phyloP scores from a whole-genome alignment of 2,888 invertebrate species.

The Saturnia pavonia region DNA sequence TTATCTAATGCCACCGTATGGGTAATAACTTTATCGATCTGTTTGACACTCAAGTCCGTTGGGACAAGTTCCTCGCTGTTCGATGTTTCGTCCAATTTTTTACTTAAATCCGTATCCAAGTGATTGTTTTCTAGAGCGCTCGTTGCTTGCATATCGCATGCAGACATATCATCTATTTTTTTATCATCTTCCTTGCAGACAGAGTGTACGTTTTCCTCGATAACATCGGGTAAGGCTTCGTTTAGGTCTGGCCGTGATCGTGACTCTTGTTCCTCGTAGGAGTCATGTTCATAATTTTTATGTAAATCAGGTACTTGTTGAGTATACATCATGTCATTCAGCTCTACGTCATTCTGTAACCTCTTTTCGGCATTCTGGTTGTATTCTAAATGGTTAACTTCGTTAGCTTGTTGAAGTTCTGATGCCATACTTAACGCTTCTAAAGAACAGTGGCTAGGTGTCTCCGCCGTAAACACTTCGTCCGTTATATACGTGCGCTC shows the following conservation, averaged over 20 bases:
- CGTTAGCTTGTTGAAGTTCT: conserved; percentile 46
- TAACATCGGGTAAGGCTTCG: conserved; percentile 45
- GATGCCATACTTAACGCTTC: conserved; percentile 49
- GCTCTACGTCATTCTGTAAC: conserved; percentile 50
- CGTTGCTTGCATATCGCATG: background rate
- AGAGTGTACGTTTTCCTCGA: conserved; percentile 21
- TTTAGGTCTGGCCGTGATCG: conserved; percentile 52
- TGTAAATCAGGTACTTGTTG: conserved; percentile 63
- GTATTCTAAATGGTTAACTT: conserved; percentile 56
- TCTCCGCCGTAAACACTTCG: conserved; percentile 52
- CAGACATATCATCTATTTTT: conserved; percentile 3
- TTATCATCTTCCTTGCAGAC: conserved; percentile 28
- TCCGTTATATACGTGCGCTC: conserved; percentile 69
- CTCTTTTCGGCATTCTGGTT: conserved; percentile 57
- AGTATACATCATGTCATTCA: conserved; percentile 52
- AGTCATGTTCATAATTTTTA: conserved; percentile 48
- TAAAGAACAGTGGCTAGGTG: conserved; percentile 50
- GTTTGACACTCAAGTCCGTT: conserved; percentile 81
- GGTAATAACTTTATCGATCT: conserved; percentile 50
- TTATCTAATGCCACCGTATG: conserved; percentile 46
- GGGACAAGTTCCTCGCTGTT: conserved; percentile 58
- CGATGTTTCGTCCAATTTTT: conserved; percentile 18
- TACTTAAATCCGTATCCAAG: conserved; percentile 10
- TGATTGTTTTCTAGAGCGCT: background rate
- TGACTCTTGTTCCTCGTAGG: conserved; percentile 46